Base-by-base conservation (phyloP, 1,140 invertebrate genomes). In the Adelges cooleyi region DNA sequence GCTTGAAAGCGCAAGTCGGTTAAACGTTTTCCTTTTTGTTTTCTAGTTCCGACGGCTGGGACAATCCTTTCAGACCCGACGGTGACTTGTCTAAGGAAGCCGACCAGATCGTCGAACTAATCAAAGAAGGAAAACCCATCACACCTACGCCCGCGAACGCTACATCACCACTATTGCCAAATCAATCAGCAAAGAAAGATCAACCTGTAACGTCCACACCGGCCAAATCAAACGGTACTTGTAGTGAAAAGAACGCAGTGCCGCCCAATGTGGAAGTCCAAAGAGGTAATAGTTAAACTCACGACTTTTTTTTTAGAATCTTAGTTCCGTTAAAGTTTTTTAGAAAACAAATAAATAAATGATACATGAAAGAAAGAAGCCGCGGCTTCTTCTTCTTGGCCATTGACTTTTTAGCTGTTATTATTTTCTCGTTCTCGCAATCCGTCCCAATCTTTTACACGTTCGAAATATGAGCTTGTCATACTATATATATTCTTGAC, bases 51-150 rank as follows among this genome's bases (percentile, higher is more conserved):
- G 92, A 96, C 73, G 91, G 90, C 50, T 92, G 92, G 84, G 94
- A 98, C 76, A 98, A 97, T 77, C 93, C 93, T 25, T 98, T 97
- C 80, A 84, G 92, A 75, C 93, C 93, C 5, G 93, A 94, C 71
- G 92, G 93, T 50, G 91, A 96, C 76, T 77, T 98, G 68, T 92
- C 89, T 69, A 82, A 89, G 71, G 94, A 98, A 77, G 92, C 93
- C 17, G 93, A 97, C 74, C 90, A 95, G 77, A 95, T 98, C 70
- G 90, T 97, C 27, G 89, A 92, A 71, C 80, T 92, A 75, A 94
- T 94, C 75, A 92, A 92, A 77, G 89, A 88, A 66, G 88, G 88
- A 44, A 89, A 89, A 72, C 87, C 87, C 50, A 89, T 90, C 71
- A 88, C 84, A 52, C 85, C 84, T 67, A 86, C 84, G 65, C 71